Conservation (phyloP, 2,888 invertebrate species). For the Eupithecia centaureata region DNA sequence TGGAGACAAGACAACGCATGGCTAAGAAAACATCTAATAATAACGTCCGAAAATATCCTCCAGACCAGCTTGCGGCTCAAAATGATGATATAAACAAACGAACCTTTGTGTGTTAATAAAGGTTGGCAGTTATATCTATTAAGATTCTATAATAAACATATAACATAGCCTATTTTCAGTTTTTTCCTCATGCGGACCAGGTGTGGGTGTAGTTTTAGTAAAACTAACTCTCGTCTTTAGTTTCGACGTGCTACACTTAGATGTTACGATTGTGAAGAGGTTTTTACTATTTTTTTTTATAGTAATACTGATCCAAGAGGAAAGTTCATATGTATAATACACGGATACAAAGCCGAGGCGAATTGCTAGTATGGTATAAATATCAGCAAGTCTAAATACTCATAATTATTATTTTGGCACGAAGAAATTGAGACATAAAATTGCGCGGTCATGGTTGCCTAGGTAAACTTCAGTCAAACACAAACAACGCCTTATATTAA, state of each 20-base stretch:
- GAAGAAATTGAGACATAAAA: neutral
- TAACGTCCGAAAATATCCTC: neutral
- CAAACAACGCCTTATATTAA: neutral
- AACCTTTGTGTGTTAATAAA: neutral
- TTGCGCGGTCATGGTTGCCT: neutral
- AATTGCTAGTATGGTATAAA: too few relatives aligned
- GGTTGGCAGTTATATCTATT: neutral
- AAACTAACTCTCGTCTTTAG: neutral
- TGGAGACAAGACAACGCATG: neutral
- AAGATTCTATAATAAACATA: neutral
- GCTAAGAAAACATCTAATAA: neutral
- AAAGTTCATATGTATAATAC: too few relatives aligned
- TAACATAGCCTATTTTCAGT: too few relatives aligned
- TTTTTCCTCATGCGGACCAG: too few relatives aligned
- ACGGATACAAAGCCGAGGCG: too few relatives aligned
- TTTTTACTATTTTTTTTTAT: too few relatives aligned
- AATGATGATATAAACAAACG: neutral
- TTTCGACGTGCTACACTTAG: neutral
- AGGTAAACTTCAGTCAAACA: conserved; percentile 1
- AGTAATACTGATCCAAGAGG: too few relatives aligned
- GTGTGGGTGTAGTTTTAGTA: neutral
- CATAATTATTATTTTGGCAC: too few relatives aligned
- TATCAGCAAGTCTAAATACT: too few relatives aligned
- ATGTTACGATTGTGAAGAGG: too few relatives aligned
- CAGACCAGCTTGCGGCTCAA: neutral